Evolutionary conservation across 2,797 vertebrate species (phyloP).

Genomic region (Cryptoprocta ferox): DNA sequence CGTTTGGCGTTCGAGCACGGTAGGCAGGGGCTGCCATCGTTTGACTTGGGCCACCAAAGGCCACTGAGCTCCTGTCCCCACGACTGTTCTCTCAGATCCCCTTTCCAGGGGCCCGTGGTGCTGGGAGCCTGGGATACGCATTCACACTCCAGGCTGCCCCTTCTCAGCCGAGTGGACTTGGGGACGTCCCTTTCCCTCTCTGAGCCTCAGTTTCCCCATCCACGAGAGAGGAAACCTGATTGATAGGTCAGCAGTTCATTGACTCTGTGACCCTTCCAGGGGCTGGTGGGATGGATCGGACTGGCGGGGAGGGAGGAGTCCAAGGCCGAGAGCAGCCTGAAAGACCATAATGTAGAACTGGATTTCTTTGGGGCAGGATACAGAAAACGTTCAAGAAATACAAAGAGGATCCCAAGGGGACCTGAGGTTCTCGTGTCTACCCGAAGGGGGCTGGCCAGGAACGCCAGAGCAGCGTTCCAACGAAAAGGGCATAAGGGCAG

Average conservation of each 20-base stretch:
- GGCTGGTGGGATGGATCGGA: background rate
- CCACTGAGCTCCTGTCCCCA: background rate
- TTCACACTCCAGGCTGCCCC: background rate
- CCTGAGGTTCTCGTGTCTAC: background rate
- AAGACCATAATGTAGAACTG: background rate
- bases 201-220: background rate
- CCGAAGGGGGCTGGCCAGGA: background rate
- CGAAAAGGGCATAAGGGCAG: background rate
- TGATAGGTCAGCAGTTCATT: background rate
- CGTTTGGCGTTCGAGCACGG: accelerated
- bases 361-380: background rate
- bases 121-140: no score
- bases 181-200: background rate
- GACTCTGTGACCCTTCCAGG: background rate
- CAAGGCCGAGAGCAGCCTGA: background rate
- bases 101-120: accelerated
- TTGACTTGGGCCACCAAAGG: background rate
- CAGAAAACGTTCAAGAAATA: background rate
- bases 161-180: background rate
- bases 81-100: background rate
- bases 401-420: background rate
- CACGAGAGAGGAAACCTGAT: background rate
- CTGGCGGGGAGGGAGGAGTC: background rate
- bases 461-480: background rate
- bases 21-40: background rate